These are phyloP conservation scores for Grantiella picta DNA, from an alignment of 2,113 vertebrate species.

Conservation along the genomic window DNA sequence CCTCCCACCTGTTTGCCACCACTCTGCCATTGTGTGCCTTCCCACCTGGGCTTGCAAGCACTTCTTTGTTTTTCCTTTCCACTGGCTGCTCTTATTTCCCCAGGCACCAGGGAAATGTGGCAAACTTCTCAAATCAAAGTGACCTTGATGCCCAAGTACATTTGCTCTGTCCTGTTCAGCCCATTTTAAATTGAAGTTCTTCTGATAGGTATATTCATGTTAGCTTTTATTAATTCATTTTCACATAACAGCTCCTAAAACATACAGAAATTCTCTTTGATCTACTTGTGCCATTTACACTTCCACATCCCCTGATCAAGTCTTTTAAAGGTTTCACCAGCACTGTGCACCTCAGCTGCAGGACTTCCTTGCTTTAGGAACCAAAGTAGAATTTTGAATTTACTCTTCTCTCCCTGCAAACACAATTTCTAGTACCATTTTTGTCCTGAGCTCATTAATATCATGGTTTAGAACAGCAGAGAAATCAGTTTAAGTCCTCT, in stretches of 20 bases:
- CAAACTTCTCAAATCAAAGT: not conserved
- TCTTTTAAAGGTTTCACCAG: not conserved
- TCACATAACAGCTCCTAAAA: not conserved
- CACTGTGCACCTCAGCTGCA: not conserved
- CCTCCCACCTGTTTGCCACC: not conserved
- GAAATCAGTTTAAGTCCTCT: not conserved
- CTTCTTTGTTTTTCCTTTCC: not conserved
- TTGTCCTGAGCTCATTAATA: not conserved
- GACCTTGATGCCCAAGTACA: not conserved
- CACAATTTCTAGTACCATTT: not conserved
- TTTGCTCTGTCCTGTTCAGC: not conserved
- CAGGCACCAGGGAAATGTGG: not conserved
- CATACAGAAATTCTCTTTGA: not conserved
- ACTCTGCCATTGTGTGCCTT: not conserved
- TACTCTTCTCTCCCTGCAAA: not conserved
- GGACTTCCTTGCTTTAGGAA: not conserved
- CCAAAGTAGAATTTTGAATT: not conserved
- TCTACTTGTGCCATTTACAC: not conserved
- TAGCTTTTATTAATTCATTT: not conserved
- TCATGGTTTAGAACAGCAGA: not conserved
- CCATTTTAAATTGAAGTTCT: not conserved
- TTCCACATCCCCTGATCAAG: not conserved
- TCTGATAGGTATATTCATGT: not conserved
- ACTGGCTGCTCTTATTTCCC: not conserved
- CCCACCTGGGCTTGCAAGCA: not conserved